A percentile compares a stretch with the other conserved stretches of the same genome.
phyloP scores from a whole-genome alignment of 2,797 vertebrate genomes.

The Scomberomorus guttatus region DNA sequence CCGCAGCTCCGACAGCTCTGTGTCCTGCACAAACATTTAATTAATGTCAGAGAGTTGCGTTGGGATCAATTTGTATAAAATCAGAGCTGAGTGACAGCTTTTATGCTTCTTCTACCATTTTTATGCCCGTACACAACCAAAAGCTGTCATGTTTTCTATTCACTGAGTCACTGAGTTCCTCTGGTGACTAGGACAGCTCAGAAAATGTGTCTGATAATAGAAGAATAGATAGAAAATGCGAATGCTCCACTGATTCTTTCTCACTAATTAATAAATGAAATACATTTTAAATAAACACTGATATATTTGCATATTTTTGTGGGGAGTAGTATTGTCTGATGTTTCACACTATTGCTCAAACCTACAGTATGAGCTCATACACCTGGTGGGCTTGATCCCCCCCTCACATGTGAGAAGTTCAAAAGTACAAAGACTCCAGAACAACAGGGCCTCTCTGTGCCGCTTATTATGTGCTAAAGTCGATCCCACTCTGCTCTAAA shows the following conservation, averaged over 20 bases:
- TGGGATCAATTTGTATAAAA: background rate
- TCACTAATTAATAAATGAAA: background rate
- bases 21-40: conserved; percentile 84
- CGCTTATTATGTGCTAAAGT: conserved; percentile 46
- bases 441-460: conserved; percentile 49
- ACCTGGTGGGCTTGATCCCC: conserved; percentile 42
- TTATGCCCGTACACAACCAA: background rate
- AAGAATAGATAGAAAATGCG: background rate
- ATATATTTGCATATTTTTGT: background rate
- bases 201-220: background rate
- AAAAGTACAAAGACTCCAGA: conserved; percentile 54
- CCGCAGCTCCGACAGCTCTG: conserved; percentile 90
- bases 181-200: background rate
- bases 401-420: conserved; percentile 32
- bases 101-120: background rate
- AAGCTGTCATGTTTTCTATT: background rate
- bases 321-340: background rate
- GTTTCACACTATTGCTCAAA: conserved; percentile 12
- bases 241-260: background rate
- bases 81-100: background rate
- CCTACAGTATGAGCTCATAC: conserved; percentile 23
- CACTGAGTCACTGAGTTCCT: background rate
- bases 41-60: background rate
- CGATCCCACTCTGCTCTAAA: conserved; percentile 52
- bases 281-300: background rate